Base-by-base conservation (phyloP, 2,888 invertebrate species). In the Protodeltote pygarga region DNA sequence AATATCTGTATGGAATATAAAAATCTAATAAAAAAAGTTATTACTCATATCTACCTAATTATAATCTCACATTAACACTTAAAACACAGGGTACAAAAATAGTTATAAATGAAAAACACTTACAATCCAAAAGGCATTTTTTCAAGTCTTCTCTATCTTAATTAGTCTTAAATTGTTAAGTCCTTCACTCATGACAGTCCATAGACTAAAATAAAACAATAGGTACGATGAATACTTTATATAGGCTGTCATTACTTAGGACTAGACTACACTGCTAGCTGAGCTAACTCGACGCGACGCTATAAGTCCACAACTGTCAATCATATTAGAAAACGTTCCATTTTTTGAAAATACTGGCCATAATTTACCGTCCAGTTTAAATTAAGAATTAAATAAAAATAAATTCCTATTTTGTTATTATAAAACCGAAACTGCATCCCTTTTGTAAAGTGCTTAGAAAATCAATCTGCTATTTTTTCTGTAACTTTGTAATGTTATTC, bases 91-190 rank as follows among this genome's bases (percentile, higher is more conserved):
- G 13, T 25, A 28, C 23, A 44, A 23, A 48, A 38, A 31, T 54
- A 39, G 31, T n/a, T 25, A 24, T n/a, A 15, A 25, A 6, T 38
- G 46, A 25, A 35, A 25, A 19, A 5, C 60, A 83, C 85, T 85
- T 65, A 85, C 84, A 83, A 83, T 73, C 81, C 85, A 52, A 85
- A 73, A 25, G 83, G 75, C 84, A 85, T 85, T 35, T 63, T 76
- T 19, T n/a, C n/a, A n/a, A 29, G 14, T 50, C 9, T 39, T 19
- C 14, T 54, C 17, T 60, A 55, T 45, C 41, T 17, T 11, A n/a
- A n/a, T n/a, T n/a, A 15, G 14, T 16, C 29, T 27, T 28, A 13
- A 58, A 32, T 29, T 27, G 5, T 20, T 34, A 9, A 19, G 47
- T 32, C 47, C 40, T 41, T 39, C 32, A 41, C 61, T 45, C 69